Evolutionary conservation across 2,113 vertebrate genomes (phyloP).

Genomic region (Panthera leo): DNA sequence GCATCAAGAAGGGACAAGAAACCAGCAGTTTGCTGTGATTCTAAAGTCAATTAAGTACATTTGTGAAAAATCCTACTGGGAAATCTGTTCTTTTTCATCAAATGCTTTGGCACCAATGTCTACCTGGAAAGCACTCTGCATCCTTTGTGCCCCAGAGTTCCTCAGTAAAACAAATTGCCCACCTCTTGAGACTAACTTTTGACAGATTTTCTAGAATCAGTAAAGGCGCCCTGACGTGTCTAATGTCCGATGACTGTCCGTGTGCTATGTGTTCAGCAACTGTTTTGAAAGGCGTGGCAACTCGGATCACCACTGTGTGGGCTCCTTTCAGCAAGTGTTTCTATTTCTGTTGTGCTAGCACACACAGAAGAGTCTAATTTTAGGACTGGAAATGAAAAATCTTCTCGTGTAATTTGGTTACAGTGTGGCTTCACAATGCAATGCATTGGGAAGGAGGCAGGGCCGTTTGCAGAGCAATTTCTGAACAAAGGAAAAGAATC

Average conservation of each 20-base stretch:
- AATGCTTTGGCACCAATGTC: background rate
- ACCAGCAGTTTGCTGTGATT: background rate
- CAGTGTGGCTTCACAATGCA: background rate
- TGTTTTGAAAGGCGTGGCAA: constrained; percentile 31
- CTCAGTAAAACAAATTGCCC: background rate
- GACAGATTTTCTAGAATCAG: background rate
- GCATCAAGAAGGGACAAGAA: background rate
- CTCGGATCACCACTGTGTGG: constrained; percentile 28
- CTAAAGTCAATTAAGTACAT: constrained; percentile 29
- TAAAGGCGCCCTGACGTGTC: background rate
- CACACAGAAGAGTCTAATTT: constrained; percentile 61
- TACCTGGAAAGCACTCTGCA: background rate
- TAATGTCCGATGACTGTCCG: accelerated
- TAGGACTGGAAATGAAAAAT: constrained; percentile 57
- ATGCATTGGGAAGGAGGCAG: background rate
- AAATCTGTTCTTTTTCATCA: constrained; percentile 39
- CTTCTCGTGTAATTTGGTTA: constrained; percentile 56
- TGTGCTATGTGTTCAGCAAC: background rate
- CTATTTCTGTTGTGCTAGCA: constrained; percentile 49
- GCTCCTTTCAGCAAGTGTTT: constrained; percentile 58
- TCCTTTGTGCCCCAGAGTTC: background rate
- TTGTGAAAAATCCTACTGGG: background rate
- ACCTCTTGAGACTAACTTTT: background rate
- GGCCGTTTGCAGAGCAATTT: constrained; percentile 24
- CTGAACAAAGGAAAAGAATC: constrained; percentile 26